These are phyloP conservation scores for Cecidostiba fungosa DNA, from an alignment of 2,888 invertebrate genomes.

Conservation along the genomic window DNA sequence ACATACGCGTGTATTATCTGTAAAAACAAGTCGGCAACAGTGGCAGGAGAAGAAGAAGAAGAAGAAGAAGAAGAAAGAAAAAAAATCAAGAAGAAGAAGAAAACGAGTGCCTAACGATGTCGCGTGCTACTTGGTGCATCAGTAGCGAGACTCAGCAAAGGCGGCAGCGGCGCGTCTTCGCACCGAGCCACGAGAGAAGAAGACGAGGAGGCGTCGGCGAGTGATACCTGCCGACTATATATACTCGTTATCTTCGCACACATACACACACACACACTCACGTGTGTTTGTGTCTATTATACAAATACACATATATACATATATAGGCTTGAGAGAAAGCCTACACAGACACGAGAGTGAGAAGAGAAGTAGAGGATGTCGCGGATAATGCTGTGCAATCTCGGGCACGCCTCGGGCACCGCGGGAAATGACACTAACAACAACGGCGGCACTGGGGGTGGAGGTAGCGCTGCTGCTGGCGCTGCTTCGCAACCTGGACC, in stretches of 20 bases:
- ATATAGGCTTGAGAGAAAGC: neutral
- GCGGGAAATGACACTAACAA: conserved; percentile 80
- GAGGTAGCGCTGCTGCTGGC: neutral
- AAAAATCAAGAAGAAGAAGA: neutral
- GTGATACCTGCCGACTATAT: conserved; percentile 41
- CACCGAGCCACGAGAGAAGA: conserved; percentile 24
- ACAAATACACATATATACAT: too few relatives aligned
- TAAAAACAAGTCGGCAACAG: neutral
- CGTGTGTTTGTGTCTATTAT: too few relatives aligned
- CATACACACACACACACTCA: too few relatives aligned
- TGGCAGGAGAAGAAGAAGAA: neutral
- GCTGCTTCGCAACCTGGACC: neutral
- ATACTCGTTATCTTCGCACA: neutral
- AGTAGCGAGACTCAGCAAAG: neutral
- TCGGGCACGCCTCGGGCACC: conserved; percentile 75
- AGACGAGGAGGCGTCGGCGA: conserved; percentile 52
- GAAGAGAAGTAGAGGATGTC: conserved; percentile 81
- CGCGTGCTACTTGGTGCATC: conserved; percentile 6
- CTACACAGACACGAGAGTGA: neutral
- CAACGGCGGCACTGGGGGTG: conserved; percentile 80
- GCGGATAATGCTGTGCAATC: conserved; percentile 88
- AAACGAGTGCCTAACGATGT: conserved; percentile 55
- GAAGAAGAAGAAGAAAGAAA: neutral
- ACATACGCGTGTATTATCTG: neutral
- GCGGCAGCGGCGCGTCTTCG: neutral